Evolutionary conservation across 2,797 vertebrate genomes (phyloP).

Genomic region (Molossus alvarezi): DNA sequence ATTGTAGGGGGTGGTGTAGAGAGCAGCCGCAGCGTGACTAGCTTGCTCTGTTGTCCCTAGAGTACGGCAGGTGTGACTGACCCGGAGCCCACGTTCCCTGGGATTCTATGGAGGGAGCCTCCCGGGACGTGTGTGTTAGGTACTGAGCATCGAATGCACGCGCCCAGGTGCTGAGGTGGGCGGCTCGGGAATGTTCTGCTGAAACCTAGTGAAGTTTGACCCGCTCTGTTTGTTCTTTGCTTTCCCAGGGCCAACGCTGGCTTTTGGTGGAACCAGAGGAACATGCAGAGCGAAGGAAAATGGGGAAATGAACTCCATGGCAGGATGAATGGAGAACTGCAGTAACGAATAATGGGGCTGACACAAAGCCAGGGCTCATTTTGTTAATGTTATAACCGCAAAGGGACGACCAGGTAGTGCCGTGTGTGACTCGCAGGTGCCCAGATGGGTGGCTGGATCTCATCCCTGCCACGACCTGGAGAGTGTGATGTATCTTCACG

Average conservation of each 20-base stretch:
- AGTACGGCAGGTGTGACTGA: too few relatives aligned
- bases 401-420: neutral
- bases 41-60: neutral
- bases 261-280: neutral
- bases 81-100: neutral
- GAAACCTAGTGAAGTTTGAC: neutral
- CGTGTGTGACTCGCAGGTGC: neutral
- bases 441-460: neutral
- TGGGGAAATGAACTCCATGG: neutral
- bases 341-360: neutral
- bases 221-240: neutral
- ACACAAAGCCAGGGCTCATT: neutral
- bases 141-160: neutral
- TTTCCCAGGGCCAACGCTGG: neutral
- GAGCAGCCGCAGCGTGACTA: neutral
- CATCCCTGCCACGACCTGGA: neutral
- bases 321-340: neutral
- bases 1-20: too few relatives aligned
- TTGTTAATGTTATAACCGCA: neutral
- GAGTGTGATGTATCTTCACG: neutral
- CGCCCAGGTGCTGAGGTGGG: neutral
- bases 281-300: neutral
- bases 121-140: neutral
- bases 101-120: neutral
- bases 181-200: neutral